These are phyloP conservation scores for Tinea semifulvella DNA, from an alignment of 2,888 invertebrate genomes.

Conservation along the genomic window DNA sequence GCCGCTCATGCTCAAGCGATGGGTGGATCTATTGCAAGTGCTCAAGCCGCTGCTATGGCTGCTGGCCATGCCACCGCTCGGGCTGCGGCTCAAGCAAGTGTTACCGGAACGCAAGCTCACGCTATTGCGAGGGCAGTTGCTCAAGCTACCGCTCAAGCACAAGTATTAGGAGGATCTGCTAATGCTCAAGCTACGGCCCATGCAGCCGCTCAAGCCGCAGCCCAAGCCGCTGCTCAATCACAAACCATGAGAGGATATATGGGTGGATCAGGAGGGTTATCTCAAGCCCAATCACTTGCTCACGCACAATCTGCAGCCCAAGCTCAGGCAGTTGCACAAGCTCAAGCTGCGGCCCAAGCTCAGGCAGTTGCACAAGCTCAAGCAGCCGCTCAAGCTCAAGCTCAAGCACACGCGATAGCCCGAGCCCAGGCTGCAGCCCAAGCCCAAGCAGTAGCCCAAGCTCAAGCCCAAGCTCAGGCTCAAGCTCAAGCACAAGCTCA, in stretches of 20 bases:
- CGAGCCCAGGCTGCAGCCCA: not conserved
- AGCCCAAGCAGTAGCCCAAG: not conserved
- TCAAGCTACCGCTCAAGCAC: not conserved
- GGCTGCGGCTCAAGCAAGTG: not conserved
- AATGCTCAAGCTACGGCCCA: not conserved
- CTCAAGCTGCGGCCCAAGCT: not conserved
- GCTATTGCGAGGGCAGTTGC: not conserved
- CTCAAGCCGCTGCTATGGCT: not conserved
- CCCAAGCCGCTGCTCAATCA: not conserved
- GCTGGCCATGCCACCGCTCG: not conserved
- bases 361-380: not conserved
- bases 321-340: not conserved
- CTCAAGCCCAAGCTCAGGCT: not conserved
- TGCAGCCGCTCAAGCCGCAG: not conserved
- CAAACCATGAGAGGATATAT: too few relatives aligned
- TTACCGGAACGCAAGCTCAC: not conserved
- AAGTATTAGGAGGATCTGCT: not conserved
- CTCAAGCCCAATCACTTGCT: not conserved
- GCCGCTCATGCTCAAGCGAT: not conserved
- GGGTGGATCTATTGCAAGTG: not conserved
- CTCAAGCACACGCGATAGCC: not conserved
- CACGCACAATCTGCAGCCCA: not conserved
- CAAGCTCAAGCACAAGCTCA: constrained; percentile 1
- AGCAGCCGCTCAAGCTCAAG: not conserved
- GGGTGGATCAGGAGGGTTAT: too few relatives aligned